Base-by-base conservation (phyloP, 2,888 invertebrate genomes). In the Disparrhopalites patrizii region DNA sequence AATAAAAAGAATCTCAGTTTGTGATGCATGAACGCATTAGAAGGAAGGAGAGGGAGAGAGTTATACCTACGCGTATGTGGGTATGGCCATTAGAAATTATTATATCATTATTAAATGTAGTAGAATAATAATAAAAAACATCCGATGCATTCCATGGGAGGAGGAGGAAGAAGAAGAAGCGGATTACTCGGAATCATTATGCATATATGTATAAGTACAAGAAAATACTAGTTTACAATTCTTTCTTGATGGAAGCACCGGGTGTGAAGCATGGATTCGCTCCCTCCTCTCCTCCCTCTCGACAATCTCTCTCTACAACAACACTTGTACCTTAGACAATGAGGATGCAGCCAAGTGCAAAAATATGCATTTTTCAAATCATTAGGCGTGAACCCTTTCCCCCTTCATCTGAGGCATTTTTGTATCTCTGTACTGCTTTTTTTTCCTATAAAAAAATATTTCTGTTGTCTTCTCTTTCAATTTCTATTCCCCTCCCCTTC, bases 311-410 rank as follows among this genome's bases (percentile, higher is more conserved):
- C 40, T 13, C 13, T 40, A 23, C 13, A 47, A 23, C 18, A 23
- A n/a, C n/a, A n/a, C n/a, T n/a, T n/a, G n/a, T n/a, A n/a, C n/a
- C 25, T 47, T 15, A 15, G 28, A 52, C 28, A 52, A 15, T 13
- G 27, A n/a, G 28, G 30, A 58, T 47, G 43, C 43, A 58, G 20
- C 47, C 47, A 58, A 58, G 47, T 58, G 58, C 58, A 58, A 43
- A 58, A 47, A 47, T 47, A 25, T 58, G 31, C 43, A 58, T 58
- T 58, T 58, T 58, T 58, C 58, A 58, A 58, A 58, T 47, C 47
- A 47, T 58, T 38, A 57, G 47, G 27, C 58, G 43, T 58, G 30
- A 40, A 38, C 58, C 47, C 23, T 18, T 20, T 47, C 47, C n/a
- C 3, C 23, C 23, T 47, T 5, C 43, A 43, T 43, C 15, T 36